These are phyloP conservation scores for Chouioia cunea DNA, from an alignment of 2,888 invertebrate species.

Conservation along the genomic window DNA sequence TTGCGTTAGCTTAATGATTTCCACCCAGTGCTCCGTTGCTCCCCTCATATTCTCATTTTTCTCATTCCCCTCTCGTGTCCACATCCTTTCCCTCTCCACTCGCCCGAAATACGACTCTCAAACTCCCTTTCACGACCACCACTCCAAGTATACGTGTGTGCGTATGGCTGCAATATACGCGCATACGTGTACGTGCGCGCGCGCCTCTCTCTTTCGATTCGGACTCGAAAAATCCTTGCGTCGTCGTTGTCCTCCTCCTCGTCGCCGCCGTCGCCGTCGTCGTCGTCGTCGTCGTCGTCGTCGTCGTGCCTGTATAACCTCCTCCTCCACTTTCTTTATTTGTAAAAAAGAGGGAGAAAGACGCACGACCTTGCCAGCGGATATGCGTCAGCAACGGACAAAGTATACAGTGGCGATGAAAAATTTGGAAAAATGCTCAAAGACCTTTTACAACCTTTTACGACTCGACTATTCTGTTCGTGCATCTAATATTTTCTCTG, in stretches of 20 bases:
- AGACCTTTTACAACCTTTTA: conserved; percentile 6
- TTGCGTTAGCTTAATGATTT: too few species aligned
- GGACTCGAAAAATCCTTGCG: too few species aligned
- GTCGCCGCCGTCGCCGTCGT: too few species aligned
- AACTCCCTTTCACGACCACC: conserved; percentile 5
- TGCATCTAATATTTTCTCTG: conserved; percentile 7
- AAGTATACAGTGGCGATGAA: conserved; percentile 17
- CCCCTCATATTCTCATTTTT: too few species aligned
- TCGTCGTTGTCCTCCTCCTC: too few species aligned
- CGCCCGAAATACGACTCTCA: neutral
- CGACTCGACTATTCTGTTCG: conserved; percentile 16
- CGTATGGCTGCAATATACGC: neutral
- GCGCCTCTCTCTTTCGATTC: neutral
- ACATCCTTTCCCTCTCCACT: too few species aligned
- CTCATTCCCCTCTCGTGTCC: too few species aligned
- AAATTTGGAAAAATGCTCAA: conserved; percentile 38
- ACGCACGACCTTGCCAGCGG: conserved; percentile 41
- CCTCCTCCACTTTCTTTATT: neutral
- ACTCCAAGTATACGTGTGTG: neutral
- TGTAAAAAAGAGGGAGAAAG: conserved; percentile 27
- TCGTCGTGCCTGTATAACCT: conserved; percentile 9
- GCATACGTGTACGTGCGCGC: neutral
- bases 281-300: conserved; percentile 29
- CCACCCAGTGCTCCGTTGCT: too few species aligned
- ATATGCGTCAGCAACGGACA: conserved; percentile 23